phyloP scores from a whole-genome alignment of 92 coral and sea anemone genomes.

The Parazoanthus swiftii region DNA sequence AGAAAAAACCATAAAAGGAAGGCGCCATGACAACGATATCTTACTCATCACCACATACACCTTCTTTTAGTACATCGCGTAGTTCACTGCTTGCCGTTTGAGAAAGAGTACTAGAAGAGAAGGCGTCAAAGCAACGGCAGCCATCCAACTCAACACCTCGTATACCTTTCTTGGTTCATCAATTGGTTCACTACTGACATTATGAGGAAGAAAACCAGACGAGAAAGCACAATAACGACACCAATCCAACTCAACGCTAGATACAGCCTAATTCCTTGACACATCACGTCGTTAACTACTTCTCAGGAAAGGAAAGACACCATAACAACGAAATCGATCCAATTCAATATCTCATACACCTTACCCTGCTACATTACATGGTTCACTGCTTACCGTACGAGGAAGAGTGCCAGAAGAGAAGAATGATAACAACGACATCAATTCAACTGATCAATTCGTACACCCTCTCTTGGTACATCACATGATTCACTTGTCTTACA shows the following conservation, averaged over 20 bases:
- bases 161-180: constrained; percentile 21
- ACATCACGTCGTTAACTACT: constrained; percentile 15
- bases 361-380: neutral
- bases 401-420: constrained; percentile 10
- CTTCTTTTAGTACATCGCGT: neutral
- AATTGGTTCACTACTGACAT: constrained; percentile 42
- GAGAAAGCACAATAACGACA: constrained; percentile 49
- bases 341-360: constrained; percentile 56
- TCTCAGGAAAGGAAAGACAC: constrained; percentile 44
- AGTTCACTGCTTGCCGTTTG: constrained; percentile 43
- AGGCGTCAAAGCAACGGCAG: constrained; percentile 37
- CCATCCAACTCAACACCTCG: constrained; percentile 43
- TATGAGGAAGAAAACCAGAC: constrained; percentile 41
- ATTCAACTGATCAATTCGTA: constrained; percentile 57
- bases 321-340: constrained; percentile 25
- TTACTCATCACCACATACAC: constrained; percentile 61
- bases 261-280: constrained; percentile 24
- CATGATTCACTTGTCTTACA: constrained; percentile 31
- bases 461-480: constrained; percentile 10
- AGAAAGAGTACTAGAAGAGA: neutral
- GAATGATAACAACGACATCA: constrained; percentile 15
- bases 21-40: constrained; percentile 59
- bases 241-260: constrained; percentile 67
- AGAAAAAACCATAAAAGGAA: constrained; percentile 44
- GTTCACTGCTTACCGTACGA: constrained; percentile 47